Conservation (phyloP, 2,797 vertebrate species). For the Gymnopithys bicolor region DNA sequence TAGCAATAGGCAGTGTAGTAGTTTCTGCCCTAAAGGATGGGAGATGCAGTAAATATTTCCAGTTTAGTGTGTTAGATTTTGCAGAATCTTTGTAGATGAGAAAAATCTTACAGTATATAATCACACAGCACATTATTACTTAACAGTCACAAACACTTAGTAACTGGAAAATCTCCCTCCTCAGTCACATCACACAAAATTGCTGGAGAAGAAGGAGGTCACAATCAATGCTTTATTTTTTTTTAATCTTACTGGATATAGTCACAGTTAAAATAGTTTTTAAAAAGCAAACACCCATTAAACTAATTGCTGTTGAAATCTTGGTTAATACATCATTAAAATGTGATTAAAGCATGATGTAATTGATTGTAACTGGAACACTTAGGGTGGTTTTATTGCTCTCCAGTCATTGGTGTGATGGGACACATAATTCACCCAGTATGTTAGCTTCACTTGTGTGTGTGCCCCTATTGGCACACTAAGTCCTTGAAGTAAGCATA, state of each 20-base stretch:
- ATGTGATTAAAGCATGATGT: slow-evolving; percentile 71
- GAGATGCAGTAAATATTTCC: not conserved
- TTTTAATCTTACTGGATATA: slow-evolving; percentile 20
- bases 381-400: slow-evolving; percentile 71
- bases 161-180: slow-evolving; percentile 6
- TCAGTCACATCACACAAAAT: not conserved
- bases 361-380: slow-evolving; percentile 72
- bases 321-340: slow-evolving; percentile 76
- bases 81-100: not conserved
- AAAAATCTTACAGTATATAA: not conserved
- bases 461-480: slow-evolving; percentile 23
- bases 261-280: slow-evolving; percentile 63
- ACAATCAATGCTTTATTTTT: slow-evolving; percentile 41
- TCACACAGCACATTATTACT: not conserved
- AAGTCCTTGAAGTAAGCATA: not conserved
- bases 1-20: not conserved
- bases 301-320: slow-evolving; percentile 70
- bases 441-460: slow-evolving; percentile 36
- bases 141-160: not conserved
- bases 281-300: slow-evolving; percentile 36
- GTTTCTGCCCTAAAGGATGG: not conserved
- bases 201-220: slow-evolving; percentile 42
- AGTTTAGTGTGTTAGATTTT: not conserved
- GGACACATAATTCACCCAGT: slow-evolving; percentile 67
- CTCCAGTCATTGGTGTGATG: slow-evolving; percentile 64